A percentile compares a stretch with the other conserved stretches of the same genome.
These are phyloP conservation scores for Dascyllus trimaculatus DNA, from an alignment of 2,113 vertebrate genomes.

Conservation along the genomic window DNA sequence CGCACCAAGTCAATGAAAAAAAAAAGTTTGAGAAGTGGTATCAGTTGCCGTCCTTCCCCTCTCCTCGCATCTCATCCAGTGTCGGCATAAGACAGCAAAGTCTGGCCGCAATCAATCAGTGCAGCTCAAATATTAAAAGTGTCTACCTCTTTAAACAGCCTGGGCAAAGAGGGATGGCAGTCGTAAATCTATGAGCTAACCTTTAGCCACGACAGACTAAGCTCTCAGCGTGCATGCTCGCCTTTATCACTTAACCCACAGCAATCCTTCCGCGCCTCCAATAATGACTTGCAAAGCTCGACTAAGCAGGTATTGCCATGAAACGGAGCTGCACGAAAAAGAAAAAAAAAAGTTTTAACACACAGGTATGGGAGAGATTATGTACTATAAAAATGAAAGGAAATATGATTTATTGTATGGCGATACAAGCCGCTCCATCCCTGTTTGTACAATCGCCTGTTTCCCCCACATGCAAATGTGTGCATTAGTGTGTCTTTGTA, in stretches of 20 bases:
- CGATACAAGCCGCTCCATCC: conserved; percentile 8
- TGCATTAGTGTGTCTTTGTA: not conserved
- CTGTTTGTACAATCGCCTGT: conserved; percentile 34
- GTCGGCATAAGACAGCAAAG: conserved; percentile 17
- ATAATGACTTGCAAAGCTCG: conserved; percentile 62
- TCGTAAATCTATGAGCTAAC: conserved; percentile 75
- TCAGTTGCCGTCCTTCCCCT: not conserved
- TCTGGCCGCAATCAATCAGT: conserved; percentile 65
- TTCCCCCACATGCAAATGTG: conserved; percentile 25
- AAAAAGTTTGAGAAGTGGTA: conserved; percentile 15
- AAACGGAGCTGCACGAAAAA: conserved; percentile 34
- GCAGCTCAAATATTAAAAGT: conserved; percentile 57
- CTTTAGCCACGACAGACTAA: conserved; percentile 74
- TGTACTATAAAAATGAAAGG: not conserved
- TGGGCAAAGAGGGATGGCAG: conserved; percentile 37
- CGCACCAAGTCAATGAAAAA: not conserved
- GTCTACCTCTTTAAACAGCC: conserved; percentile 63
- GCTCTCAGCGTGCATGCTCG: conserved; percentile 59
- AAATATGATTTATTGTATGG: conserved; percentile 15
- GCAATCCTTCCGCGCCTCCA: conserved; percentile 35
- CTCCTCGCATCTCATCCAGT: not conserved
- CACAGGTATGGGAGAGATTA: conserved; percentile 16
- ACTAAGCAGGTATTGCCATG: conserved; percentile 45
- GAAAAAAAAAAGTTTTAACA: conserved; percentile 2
- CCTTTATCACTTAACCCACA: conserved; percentile 66